These are phyloP conservation scores for Halisarca cf. caerulea DNA, from an alignment of 37 sponge, comb jelly and placozoan genomes.

Conservation along the genomic window DNA sequence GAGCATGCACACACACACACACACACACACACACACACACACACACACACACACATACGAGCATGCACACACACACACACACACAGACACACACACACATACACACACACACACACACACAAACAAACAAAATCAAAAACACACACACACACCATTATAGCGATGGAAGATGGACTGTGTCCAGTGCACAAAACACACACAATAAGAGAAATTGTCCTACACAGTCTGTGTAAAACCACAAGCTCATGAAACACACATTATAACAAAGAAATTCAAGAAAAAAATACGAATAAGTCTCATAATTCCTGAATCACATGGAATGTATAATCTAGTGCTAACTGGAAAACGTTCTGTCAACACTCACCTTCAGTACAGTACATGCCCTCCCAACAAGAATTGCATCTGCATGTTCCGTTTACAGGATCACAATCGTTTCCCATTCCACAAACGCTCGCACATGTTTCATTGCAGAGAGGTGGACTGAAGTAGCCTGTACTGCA, in stretches of 20 bases:
- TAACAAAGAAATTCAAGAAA: no score
- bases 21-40: neutral
- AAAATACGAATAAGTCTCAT: no score
- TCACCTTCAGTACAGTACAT: neutral
- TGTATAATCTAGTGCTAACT: no score
- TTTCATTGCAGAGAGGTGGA: constrained; percentile 13
- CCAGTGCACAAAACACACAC: no score
- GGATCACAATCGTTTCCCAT: constrained; percentile 31
- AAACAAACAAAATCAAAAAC: no score
- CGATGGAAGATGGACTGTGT: no score
- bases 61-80: neutral
- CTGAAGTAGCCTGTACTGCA: constrained; percentile 1
- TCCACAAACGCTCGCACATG: neutral
- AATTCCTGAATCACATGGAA: no score
- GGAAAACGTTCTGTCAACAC: neutral
- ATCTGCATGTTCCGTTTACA: constrained; percentile 33
- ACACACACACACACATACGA: neutral
- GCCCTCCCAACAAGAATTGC: constrained; percentile 46
- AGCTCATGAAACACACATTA: no score
- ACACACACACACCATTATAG: no score
- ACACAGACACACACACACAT: neutral
- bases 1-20: neutral
- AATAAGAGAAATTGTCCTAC: no score
- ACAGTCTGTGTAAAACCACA: no score
- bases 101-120: constrained; percentile 7